These are phyloP conservation scores for Catostylus mosaicus DNA, from an alignment of 30 jellyfish, hydroid and myxozoan species.

Conservation along the genomic window DNA sequence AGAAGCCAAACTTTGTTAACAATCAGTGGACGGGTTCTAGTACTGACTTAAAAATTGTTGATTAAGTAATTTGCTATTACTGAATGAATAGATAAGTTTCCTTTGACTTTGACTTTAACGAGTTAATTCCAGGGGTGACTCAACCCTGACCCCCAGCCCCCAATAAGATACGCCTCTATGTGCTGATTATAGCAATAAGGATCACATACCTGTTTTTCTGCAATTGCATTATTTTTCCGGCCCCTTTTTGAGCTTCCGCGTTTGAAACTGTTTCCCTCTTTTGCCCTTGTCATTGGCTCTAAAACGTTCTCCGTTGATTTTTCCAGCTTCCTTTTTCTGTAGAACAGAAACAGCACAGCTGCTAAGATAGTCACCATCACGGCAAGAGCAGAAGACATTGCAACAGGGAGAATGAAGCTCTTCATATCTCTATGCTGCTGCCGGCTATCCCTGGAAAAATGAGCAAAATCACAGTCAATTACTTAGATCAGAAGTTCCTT, in stretches of 20 bases:
- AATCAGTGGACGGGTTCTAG: no score
- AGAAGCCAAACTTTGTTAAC: no score
- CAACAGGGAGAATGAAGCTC: constrained; percentile 67
- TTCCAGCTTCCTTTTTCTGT: constrained; percentile 77
- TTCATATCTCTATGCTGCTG: no score
- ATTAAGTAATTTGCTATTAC: no score
- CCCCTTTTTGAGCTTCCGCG: constrained; percentile 51
- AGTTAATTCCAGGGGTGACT: no score
- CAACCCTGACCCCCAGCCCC: neutral
- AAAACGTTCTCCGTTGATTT: constrained; percentile 53
- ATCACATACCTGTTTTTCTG: constrained; percentile 48
- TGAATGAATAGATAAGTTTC: no score
- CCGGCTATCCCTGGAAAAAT: no score
- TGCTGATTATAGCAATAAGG: neutral
- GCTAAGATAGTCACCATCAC: constrained; percentile 79
- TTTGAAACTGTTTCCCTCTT: constrained; percentile 35
- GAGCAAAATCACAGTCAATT: no score
- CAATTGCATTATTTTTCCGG: constrained; percentile 27
- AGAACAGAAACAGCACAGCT: constrained; percentile 72
- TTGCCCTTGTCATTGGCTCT: constrained; percentile 89
- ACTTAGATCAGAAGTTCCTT: no score
- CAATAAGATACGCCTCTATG: neutral
- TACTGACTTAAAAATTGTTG: no score
- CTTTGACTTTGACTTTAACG: no score
- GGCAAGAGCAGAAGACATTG: constrained; percentile 78